Conservation (phyloP, 2,797 vertebrate genomes). For the Phoebastria nigripes region DNA sequence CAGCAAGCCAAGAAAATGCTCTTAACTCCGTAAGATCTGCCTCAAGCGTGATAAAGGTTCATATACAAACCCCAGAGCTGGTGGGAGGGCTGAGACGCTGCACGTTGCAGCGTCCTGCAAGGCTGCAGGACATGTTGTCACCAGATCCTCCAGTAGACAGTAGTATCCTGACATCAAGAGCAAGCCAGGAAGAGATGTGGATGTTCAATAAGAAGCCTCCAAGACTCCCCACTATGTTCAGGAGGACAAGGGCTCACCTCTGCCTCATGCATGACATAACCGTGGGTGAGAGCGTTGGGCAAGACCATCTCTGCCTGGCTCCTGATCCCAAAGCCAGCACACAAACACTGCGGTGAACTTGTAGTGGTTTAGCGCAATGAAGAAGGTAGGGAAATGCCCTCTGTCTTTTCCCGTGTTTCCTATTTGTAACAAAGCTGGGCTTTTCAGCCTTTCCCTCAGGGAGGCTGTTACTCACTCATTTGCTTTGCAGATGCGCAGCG, state of each 20-base stretch:
- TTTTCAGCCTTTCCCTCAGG: neutral
- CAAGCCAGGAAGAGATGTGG: neutral
- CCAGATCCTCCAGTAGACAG: neutral
- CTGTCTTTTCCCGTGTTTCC: neutral
- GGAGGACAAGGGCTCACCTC: neutral
- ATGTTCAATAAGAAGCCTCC: neutral
- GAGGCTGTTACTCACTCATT: neutral
- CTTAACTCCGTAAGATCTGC: slow-evolving; percentile 7
- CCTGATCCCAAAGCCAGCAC: neutral
- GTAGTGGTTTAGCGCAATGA: neutral
- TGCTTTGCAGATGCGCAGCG: neutral
- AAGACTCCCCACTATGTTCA: neutral
- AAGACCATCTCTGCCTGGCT: neutral
- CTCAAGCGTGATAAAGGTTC: neutral
- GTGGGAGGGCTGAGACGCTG: neutral
- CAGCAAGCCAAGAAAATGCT: slow-evolving; percentile 30
- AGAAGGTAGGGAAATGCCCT: neutral
- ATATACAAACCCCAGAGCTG: neutral
- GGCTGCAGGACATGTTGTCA: neutral
- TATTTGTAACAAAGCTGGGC: neutral
- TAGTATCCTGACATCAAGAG: neutral
- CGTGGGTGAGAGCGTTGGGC: accelerated
- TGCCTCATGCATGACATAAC: neutral
- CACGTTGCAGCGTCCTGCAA: neutral
- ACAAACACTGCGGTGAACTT: neutral